Conservation (phyloP, 2,113 vertebrate species). For the Elgaria multicarinata region DNA sequence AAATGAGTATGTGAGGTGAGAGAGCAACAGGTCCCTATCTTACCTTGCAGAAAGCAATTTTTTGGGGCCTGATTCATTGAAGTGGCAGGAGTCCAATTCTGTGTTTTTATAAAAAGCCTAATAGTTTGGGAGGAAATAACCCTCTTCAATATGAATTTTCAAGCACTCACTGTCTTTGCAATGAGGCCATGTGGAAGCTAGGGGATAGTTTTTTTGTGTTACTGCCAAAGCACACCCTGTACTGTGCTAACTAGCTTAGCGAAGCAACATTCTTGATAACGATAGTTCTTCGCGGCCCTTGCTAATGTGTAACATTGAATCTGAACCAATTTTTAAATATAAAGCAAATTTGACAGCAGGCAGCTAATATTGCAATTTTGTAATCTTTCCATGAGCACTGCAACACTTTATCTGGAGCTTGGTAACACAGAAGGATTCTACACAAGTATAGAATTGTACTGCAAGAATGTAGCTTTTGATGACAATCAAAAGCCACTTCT, state of each 20-base stretch:
- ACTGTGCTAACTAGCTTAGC: slow-evolving; percentile 20
- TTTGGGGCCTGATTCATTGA: not conserved
- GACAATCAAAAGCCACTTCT: no score
- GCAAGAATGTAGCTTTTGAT: not conserved
- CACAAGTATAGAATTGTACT: fast-evolving
- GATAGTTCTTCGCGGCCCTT: slow-evolving; percentile 10
- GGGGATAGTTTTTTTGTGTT: slow-evolving; percentile 16
- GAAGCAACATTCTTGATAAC: slow-evolving; percentile 9
- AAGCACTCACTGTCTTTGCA: not conserved
- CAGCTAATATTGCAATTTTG: not conserved
- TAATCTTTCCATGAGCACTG: not conserved
- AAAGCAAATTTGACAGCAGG: not conserved
- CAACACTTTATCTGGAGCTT: not conserved
- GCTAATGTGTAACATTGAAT: not conserved
- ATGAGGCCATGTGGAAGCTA: not conserved
- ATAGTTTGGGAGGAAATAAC: not conserved
- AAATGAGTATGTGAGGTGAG: no score
- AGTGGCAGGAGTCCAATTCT: not conserved
- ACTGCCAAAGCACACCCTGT: slow-evolving; percentile 47
- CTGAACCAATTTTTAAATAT: not conserved
- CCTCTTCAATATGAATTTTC: not conserved
- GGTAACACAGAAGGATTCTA: not conserved
- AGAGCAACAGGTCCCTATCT: no score
- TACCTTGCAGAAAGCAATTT: not conserved
- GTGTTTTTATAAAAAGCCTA: not conserved